These are phyloP conservation scores for Brachionus paranguensis DNA, from an alignment of 1,140 invertebrate genomes.

Conservation along the genomic window DNA sequence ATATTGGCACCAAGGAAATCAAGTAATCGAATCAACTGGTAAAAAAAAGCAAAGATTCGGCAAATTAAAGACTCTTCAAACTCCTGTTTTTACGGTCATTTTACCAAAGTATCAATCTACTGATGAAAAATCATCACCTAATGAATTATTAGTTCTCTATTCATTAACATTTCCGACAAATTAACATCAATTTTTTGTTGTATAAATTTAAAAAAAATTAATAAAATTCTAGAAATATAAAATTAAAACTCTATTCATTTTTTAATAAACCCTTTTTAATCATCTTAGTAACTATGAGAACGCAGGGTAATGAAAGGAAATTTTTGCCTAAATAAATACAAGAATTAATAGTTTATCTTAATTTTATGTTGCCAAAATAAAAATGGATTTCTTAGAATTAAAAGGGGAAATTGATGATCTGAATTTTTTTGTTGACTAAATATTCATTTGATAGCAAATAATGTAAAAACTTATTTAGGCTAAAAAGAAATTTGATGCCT, in stretches of 20 bases:
- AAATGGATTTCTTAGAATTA: neutral
- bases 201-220: neutral
- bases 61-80: neutral
- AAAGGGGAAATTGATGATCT: neutral
- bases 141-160: slow-evolving; percentile 17
- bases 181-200: neutral
- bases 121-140: neutral
- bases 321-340: neutral
- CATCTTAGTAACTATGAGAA: neutral
- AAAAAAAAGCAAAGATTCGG: slow-evolving; percentile 32
- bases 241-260: neutral
- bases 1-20: slow-evolving; percentile 5
- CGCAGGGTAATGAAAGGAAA: neutral
- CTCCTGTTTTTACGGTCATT: neutral
- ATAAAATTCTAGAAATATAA: neutral
- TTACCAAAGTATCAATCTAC: neutral
- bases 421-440: neutral
- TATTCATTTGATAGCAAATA: neutral
- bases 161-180: slow-evolving; percentile 30
- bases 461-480: neutral
- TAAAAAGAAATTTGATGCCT: neutral
- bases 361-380: neutral
- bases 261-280: neutral
- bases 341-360: neutral
- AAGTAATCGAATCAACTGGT: neutral